Base-by-base conservation (phyloP, 2,113 vertebrate species). In the Pseudopipra pipra region DNA sequence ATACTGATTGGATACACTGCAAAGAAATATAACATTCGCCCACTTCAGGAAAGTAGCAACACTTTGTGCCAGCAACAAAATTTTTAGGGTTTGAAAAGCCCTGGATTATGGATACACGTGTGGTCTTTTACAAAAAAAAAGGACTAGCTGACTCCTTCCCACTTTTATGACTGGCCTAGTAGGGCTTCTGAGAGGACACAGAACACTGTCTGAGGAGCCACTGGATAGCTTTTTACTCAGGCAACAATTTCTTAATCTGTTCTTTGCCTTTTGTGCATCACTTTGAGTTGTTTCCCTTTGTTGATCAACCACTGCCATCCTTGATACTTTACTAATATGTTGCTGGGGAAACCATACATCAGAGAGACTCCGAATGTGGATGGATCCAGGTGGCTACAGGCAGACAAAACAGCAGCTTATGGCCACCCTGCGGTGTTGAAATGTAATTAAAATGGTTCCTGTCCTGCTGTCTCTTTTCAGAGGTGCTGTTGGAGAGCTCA, bases 371-470 rank as follows among this genome's bases (percentile, higher is more conserved):
- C 2, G 8, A 88, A 83, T 24, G 62, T 5, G 11, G n/a, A 67
- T 7, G n/a, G 59, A 79, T 74, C 6, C 2, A 25, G 35, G 30
- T 62, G 65, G 58, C 41, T 91, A 31, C 44, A 85, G 59, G 25
- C 6, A 3, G 66, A 55, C 24, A 74, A 67, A 5, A 5, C 11
- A 46, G 33, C 68, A 59, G n/a, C 2, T 2, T 61, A 84, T 10
- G 41, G 58, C 62, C 56, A 66, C 55, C 72, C 75, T 3, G 5
- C 1, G 0, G 73, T 47, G 67, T 47, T 87, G 52, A 95, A 85
- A 72, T 35, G 51, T 81, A 80, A 95, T 93, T 87, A 91, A 96
- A 95, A 80, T 52, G 1, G 1, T 30, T 79, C 58, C 44, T 80
- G 23, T 58, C 47, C 39, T 7, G 7, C 61, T 74, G 33, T 67